Evolutionary conservation across 2,113 vertebrate species (phyloP), one percentile per base, ranked within the genome.

Genomic region (Amphiprion percula): DNA sequence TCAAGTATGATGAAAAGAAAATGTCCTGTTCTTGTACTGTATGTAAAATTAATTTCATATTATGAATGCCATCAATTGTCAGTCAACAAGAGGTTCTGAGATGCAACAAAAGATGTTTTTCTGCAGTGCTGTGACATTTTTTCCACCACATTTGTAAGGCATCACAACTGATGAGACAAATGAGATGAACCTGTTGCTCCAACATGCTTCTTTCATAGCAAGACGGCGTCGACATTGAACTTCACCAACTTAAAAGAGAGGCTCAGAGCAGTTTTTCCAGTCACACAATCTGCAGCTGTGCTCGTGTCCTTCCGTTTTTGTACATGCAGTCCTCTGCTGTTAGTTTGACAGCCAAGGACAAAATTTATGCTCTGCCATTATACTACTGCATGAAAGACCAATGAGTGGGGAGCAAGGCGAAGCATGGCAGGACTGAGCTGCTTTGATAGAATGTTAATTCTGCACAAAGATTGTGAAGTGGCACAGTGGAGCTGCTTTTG

Each of bases 321-420:
- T 67, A 63, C 73, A 68, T 62, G 9, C 74, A 64, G 54, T 83
- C 26, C 64, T 77, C 21, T 46, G 50, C 60, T 61, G 61, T 76
- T 67, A 76, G 56, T 77, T 64, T 15, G 14, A 50, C 74, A 37
- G 9, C 53, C 83, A 80, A 75, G 83, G 86, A 80, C 83, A 69
- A 12, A 2, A 54, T 70, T 71, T 50, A 11, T 26, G 0, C 53
- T 67, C 39, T 39, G 7, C 4, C 54, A 62, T 28, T 53, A 19
- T 24, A 16, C 60, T 55, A 33, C 37, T n/a, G 23, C 47, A 39
- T 76, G 70, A 68, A 74, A 71, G 53, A 68, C 11, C 21, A 54
- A 63, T 9, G 16, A 41, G 7, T 1, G 4, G 4, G 46, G 14
- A 59, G 24, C 11, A 59, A 80, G 37, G 11, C 2, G 33, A 75